A percentile compares a stretch with the other conserved stretches of the same genome.
phyloP scores from a whole-genome alignment of 1,140 invertebrate species.

The Calliphora vicina region DNA sequence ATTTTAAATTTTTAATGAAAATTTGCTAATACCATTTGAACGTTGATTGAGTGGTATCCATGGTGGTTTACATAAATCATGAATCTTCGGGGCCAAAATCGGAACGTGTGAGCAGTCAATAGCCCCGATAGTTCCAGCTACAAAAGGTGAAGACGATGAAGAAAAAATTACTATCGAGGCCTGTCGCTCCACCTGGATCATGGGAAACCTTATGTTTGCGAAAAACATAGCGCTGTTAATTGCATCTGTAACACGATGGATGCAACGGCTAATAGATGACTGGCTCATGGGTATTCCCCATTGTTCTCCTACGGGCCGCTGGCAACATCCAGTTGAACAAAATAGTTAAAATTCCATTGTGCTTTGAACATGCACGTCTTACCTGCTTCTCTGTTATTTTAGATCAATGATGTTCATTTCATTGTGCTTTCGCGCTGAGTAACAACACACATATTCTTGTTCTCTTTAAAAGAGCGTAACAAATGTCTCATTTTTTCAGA shows the following conservation, averaged over 20 bases:
- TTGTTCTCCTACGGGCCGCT: too few relatives aligned
- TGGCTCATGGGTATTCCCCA: too few relatives aligned
- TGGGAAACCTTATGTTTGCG: background rate
- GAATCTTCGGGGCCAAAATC: background rate
- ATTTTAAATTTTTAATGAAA: background rate
- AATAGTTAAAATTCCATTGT: background rate
- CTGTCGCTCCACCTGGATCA: too few relatives aligned
- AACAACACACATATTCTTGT: too few relatives aligned
- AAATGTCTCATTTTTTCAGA: too few relatives aligned
- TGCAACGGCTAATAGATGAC: too few relatives aligned
- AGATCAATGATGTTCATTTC: too few relatives aligned
- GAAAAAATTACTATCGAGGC: background rate
- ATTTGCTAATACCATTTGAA: background rate
- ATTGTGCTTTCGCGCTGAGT: too few relatives aligned
- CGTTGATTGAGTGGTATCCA: background rate
- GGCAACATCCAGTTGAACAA: background rate
- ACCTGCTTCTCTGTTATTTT: background rate
- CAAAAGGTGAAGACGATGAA: too few relatives aligned
- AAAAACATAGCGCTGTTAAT: background rate
- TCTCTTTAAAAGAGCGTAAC: too few relatives aligned
- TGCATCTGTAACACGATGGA: too few relatives aligned
- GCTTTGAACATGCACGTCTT: background rate
- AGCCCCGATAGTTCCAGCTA: background rate
- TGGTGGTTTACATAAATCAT: slow-evolving; percentile 7
- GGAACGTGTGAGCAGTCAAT: slow-evolving; percentile 1